Base-by-base conservation (phyloP, 64 coral and sea anemone genomes). In the Stichodactyla mertensii region DNA sequence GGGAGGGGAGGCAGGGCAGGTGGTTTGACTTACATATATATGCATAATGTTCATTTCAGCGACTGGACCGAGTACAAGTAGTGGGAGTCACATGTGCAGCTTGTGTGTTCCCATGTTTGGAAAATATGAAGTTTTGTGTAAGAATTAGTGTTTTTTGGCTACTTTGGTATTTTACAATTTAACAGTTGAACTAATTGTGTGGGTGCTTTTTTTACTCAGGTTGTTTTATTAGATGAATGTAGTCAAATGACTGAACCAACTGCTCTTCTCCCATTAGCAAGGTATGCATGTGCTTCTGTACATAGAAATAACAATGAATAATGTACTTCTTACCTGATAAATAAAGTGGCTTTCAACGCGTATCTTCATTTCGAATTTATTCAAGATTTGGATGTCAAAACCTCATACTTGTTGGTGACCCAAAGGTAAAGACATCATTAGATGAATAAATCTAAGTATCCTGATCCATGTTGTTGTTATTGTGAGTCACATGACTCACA, bases 181-280 rank as follows among this genome's bases (percentile, higher is more conserved):
- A 45, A 45, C 1, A 45, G 36, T 45, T 4, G 3, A 45, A 66
- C 13, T 20, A 4, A 66, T 74, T 36, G 24, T 27, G 10, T 19
- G 60, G 16, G 12, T 88, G 5, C 60, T n/a, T 24, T 18, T 87
- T 14, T 11, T 53, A 12, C 36, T 45, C n/a, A 98, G 95, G 88
- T 98, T 23, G 57, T 98, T 15, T 67, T 98, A 15, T 85, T 98
- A 2, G 95, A 98, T 80, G 95, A 98, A 84, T 94, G 92, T 71
- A 98, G 95, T 67, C 95, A 98, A 61, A 98, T 98, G 95, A 98
- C 95, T 6, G 95, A 98, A 71, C 95, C 95, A n/a, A 87, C 89
- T 2, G 93, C 95, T 15, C 79, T 98, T 77, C 90, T 98, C 55
- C 95, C 95, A 24, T 84, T 98, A 70, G 95, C 95, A 18, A 92